These are phyloP conservation scores for Macrotus californicus DNA, from an alignment of 2,113 vertebrate genomes.

Conservation along the genomic window DNA sequence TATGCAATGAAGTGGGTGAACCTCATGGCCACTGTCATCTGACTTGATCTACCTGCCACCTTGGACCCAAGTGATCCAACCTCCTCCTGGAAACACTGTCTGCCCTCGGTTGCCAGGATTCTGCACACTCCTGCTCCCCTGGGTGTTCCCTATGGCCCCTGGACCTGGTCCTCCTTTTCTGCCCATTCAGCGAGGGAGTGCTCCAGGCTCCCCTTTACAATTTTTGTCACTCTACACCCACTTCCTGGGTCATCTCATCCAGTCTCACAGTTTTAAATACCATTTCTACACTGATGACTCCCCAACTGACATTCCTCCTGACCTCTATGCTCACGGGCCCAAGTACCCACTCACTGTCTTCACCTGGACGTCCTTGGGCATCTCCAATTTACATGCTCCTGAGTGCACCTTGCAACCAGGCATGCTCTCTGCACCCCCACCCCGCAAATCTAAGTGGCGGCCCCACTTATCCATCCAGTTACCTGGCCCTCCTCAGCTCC, in stretches of 20 bases:
- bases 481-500: neutral
- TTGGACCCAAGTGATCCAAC: neutral
- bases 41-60: neutral
- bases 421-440: neutral
- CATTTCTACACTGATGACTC: neutral
- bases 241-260: neutral
- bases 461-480: neutral
- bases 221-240: neutral
- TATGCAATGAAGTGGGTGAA: neutral
- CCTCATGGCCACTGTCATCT: neutral
- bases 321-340: neutral
- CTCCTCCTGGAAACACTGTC: neutral
- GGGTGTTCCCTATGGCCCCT: neutral
- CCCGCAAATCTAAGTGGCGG: no score
- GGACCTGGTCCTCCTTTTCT: neutral
- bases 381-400: neutral
- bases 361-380: neutral
- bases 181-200: neutral
- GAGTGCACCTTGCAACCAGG: no score
- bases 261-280: neutral
- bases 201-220: neutral
- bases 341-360: neutral
- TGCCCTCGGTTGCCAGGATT: neutral
- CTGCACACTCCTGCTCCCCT: rapidly evolving
- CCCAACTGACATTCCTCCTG: neutral